Base-by-base conservation (phyloP, 2,797 vertebrate genomes). In the Pseudotriccus pelzelni region DNA sequence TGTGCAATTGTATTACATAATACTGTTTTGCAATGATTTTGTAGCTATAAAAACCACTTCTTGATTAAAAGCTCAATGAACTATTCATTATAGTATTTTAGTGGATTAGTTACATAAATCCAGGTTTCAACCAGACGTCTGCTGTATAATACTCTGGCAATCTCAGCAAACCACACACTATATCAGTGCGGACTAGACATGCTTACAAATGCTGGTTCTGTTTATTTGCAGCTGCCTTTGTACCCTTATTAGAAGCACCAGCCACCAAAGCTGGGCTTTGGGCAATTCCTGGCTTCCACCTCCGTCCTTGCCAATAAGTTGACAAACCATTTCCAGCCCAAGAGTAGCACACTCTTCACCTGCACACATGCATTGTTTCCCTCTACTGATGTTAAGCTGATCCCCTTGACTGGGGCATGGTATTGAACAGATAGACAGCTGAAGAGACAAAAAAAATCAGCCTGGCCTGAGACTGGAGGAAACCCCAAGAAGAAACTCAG, bases 61-160 rank as follows among this genome's bases (percentile, higher is more conserved):
- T 96, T 97, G 94, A 98, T 97, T 97, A 96, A 97, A 98, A 97
- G 84, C 95, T 94, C 97, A 93, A 89, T 97, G 79, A 78, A 79
- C 84, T 94, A 94, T 84, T 97, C 94, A 96, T 79, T 95, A 72
- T 27, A 93, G 84, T 36, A 63, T 95, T 97, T 96, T 84, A 68
- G 81, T 88, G 92, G 97, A 96, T 96, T 97, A 94, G 82, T 95
- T 97, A 77, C 59, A 92, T 92, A 97, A 97, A 94, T 78, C 80
- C 39, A 93, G 59, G 37, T 84, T 96, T 95, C 68, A 93, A 96
- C 93, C 59, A 94, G 90, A 96, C 63, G 91, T 91, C 87, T 93
- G 70, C 58, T 64, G 10, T 43, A 77, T 62, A 89, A 90, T 78
- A 46, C 68, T 83, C 85, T 16, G 28, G 28, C 74, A 90, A 95